phyloP scores from a whole-genome alignment of 2,888 invertebrate species.

The Podotricha telesiphe region DNA sequence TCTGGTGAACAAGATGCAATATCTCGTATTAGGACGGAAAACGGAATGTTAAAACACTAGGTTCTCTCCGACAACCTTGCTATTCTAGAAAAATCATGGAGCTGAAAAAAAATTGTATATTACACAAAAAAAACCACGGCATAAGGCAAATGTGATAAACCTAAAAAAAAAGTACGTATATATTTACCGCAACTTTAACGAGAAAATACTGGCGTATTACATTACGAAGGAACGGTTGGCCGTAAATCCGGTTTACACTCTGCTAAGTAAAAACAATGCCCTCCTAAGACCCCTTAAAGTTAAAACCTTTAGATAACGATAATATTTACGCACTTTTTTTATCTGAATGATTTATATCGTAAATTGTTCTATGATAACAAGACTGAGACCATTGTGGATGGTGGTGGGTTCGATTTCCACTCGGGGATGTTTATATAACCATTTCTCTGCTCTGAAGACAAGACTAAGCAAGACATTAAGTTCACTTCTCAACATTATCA shows the following conservation, averaged over 20 bases:
- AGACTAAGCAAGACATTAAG: too few relatives aligned
- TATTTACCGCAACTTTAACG: constrained; percentile 11
- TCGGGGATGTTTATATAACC: too few relatives aligned
- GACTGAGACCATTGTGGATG: too few relatives aligned
- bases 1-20: too few relatives aligned
- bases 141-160: neutral
- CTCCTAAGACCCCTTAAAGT: constrained; percentile 17
- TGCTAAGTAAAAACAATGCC: constrained; percentile 36
- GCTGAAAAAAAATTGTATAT: too few relatives aligned
- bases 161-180: neutral
- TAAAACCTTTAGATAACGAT: constrained; percentile 22
- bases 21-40: too few relatives aligned
- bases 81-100: too few relatives aligned
- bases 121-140: neutral
- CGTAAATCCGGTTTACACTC: constrained; percentile 35
- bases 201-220: constrained; percentile 34
- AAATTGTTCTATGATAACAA: neutral
- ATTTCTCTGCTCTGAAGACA: too few relatives aligned
- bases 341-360: neutral
- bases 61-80: too few relatives aligned
- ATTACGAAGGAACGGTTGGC: constrained; percentile 23
- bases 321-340: constrained; percentile 10
- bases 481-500: too few relatives aligned
- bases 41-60: too few relatives aligned
- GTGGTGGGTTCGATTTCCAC: too few relatives aligned